Evolutionary conservation across 2,888 invertebrate species (phyloP).

Genomic region (Ennomos quercinarius): DNA sequence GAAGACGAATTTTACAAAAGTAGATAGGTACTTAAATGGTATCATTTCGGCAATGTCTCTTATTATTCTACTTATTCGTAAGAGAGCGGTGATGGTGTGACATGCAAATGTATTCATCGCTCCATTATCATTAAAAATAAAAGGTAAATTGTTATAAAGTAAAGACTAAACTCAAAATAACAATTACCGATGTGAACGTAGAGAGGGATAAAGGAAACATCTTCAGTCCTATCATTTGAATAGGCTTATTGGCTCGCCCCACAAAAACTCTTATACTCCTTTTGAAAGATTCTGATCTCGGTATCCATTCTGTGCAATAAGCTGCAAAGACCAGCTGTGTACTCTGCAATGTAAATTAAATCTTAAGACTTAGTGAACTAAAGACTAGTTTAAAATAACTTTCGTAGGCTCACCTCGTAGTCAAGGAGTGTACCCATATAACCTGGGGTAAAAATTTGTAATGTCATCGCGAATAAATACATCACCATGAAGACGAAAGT

Average conservation of each 20-base stretch:
- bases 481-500: conserved; percentile 52
- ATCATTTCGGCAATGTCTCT: too few species aligned
- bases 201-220: conserved; percentile 63
- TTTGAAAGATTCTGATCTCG: conserved; percentile 59
- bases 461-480: conserved; percentile 55
- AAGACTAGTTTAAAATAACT: not conserved
- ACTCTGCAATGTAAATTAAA: conserved; percentile 53
- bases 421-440: conserved; percentile 62
- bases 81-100: too few species aligned
- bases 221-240: conserved; percentile 58
- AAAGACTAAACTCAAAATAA: too few species aligned
- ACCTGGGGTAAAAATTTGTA: conserved; percentile 61
- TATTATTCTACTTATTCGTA: too few species aligned
- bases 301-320: conserved; percentile 66
- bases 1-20: too few species aligned
- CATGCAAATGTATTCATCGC: too few species aligned
- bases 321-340: conserved; percentile 58
- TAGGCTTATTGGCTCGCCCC: conserved; percentile 57
- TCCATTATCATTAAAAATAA: too few species aligned
- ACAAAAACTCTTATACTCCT: conserved; percentile 58
- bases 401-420: conserved; percentile 49
- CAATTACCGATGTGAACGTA: conserved; percentile 62
- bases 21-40: too few species aligned
- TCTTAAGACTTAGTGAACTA: conserved; percentile 16
- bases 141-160: too few species aligned